A percentile compares a stretch with the other conserved stretches of the same genome.
These are phyloP conservation scores for Ranitomeya imitator DNA, from an alignment of 2,113 vertebrate species.

Conservation along the genomic window DNA sequence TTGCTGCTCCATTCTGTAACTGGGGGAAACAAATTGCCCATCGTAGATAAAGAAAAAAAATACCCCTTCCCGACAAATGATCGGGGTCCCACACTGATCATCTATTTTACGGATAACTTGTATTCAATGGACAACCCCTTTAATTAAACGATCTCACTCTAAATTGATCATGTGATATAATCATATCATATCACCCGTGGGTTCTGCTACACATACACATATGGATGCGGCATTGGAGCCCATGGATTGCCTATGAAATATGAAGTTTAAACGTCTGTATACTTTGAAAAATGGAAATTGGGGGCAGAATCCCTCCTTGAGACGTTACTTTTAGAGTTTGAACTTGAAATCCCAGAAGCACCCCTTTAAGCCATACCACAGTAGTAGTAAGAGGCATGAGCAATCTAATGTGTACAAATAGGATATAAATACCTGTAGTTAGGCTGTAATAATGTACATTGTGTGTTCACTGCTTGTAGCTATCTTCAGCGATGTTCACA, in stretches of 20 bases:
- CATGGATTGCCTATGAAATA: too few species aligned
- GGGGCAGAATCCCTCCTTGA: neutral
- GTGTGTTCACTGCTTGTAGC: slow-evolving; percentile 37
- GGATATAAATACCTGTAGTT: slow-evolving; percentile 22
- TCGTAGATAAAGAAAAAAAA: too few species aligned
- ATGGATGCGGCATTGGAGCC: neutral
- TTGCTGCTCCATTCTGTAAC: too few species aligned
- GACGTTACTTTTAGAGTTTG: neutral
- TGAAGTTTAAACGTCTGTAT: neutral
- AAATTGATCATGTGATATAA: neutral
- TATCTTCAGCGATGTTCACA: slow-evolving; percentile 27
- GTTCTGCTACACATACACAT: too few species aligned
- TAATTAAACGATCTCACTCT: neutral
- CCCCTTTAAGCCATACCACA: slow-evolving; percentile 21
- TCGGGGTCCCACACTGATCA: too few species aligned
- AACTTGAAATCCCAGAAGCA: neutral
- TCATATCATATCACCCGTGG: too few species aligned
- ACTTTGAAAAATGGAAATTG: neutral
- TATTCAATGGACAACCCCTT: neutral
- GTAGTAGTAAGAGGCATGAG: slow-evolving; percentile 47
- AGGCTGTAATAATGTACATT: slow-evolving; percentile 46
- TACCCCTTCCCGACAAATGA: too few species aligned
- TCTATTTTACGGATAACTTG: too few species aligned
- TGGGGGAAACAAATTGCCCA: too few species aligned
- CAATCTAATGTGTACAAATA: slow-evolving; percentile 37